Evolutionary conservation across 1,140 invertebrate species (phyloP).

Genomic region (Bursaphelenchus mucronatus): DNA sequence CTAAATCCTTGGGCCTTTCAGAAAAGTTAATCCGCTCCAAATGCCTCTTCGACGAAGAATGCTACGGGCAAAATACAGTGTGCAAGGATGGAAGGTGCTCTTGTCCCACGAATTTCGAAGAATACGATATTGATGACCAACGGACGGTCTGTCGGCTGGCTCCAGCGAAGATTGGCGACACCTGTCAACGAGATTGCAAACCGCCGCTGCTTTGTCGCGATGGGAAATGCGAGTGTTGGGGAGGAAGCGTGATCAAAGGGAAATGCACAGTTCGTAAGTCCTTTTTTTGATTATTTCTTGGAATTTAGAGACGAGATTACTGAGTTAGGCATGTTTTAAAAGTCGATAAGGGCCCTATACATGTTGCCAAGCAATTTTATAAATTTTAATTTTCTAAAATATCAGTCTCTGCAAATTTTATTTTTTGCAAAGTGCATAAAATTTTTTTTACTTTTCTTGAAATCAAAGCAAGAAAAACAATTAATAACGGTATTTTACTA

Average conservation of each 20-base stretch:
- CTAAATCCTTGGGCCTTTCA: constrained; percentile 26
- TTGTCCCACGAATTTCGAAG: constrained; percentile 61
- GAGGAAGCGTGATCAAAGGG: constrained; percentile 58
- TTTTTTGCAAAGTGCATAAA: background rate
- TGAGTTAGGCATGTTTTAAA: background rate
- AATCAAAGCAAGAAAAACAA: too few species aligned
- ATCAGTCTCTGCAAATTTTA: background rate
- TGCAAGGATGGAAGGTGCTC: constrained; percentile 55
- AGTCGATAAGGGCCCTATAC: background rate
- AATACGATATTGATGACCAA: constrained; percentile 54
- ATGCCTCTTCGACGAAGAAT: constrained; percentile 60
- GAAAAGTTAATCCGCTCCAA: constrained; percentile 58
- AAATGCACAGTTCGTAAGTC: constrained; percentile 59
- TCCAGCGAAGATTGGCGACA: constrained; percentile 57
- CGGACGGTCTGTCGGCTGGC: constrained; percentile 55
- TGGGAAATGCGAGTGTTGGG: constrained; percentile 61
- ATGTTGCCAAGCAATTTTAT: too few species aligned
- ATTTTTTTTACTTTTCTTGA: too few species aligned
- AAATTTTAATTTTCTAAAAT: constrained; percentile 21
- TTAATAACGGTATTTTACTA: background rate
- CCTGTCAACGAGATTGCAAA: constrained; percentile 59
- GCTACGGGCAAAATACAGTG: constrained; percentile 59
- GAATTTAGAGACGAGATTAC: background rate
- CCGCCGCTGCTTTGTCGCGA: constrained; percentile 58
- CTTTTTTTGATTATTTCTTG: background rate